phyloP scores from a whole-genome alignment of 2,113 vertebrate species.

The Lepus americanus region DNA sequence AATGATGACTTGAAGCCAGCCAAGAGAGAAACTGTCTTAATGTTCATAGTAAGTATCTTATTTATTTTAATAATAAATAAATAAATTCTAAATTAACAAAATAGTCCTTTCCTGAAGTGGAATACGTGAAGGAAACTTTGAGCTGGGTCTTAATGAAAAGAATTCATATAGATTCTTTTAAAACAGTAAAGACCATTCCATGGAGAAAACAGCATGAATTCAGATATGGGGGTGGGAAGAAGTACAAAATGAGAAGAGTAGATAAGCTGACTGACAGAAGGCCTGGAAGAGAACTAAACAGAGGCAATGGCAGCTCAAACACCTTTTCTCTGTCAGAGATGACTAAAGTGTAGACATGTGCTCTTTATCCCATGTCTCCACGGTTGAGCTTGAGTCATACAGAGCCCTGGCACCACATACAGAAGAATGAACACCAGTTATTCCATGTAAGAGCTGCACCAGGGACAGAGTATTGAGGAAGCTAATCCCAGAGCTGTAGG shows the following conservation, averaged over 20 bases:
- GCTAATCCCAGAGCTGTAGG: background rate
- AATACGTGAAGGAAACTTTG: background rate
- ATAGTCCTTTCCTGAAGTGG: background rate
- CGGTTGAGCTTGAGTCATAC: background rate
- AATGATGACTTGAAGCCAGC: constrained; percentile 94
- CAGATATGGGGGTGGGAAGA: background rate
- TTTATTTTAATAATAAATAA: constrained; percentile 34
- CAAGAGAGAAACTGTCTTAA: constrained; percentile 90
- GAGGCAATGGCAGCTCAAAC: background rate
- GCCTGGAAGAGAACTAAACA: background rate
- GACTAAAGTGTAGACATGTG: too few relatives aligned
- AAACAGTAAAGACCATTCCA: background rate
- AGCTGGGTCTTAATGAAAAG: background rate
- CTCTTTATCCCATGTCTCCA: background rate
- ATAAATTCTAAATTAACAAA: too few relatives aligned
- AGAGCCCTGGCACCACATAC: background rate
- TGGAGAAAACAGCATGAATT: background rate
- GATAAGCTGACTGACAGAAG: background rate
- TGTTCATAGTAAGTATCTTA: constrained; percentile 90
- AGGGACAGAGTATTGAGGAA: background rate
- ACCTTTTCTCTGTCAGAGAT: background rate
- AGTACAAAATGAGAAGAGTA: background rate
- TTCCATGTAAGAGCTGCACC: background rate
- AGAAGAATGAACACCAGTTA: background rate
- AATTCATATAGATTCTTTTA: background rate